phyloP scores from a whole-genome alignment of 2,797 vertebrate genomes.

The Neopelma chrysocephalum region DNA sequence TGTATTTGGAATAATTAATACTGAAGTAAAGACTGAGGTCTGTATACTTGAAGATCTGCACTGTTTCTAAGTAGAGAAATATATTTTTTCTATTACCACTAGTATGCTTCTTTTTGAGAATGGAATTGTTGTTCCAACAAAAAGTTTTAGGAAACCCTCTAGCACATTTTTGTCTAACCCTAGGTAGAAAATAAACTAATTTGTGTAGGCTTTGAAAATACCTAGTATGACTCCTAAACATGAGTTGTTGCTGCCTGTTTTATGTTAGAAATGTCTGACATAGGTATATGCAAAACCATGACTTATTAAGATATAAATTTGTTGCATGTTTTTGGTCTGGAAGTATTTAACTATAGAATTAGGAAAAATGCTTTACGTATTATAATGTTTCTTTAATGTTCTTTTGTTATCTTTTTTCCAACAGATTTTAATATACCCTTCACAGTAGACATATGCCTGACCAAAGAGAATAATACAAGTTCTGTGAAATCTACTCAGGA shows the following conservation, averaged over 20 bases:
- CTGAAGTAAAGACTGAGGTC: not conserved
- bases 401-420: constrained; percentile 37
- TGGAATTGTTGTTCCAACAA: not conserved
- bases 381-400: not conserved
- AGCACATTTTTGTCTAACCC: not conserved
- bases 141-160: not conserved
- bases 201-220: not conserved
- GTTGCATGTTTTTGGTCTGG: not conserved
- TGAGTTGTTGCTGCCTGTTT: not conserved
- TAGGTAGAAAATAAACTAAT: not conserved
- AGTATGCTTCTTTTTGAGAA: not conserved
- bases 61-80: not conserved
- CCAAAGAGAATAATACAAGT: constrained; percentile 81
- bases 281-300: not conserved
- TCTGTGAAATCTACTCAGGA: constrained; percentile 81
- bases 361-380: not conserved
- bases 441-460: constrained; percentile 80
- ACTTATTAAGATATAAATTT: not conserved
- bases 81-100: not conserved
- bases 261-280: not conserved
- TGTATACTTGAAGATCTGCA: not conserved
- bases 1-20: not conserved
- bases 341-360: not conserved
- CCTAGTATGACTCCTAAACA: not conserved
- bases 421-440: constrained; percentile 90